A percentile compares a stretch with the other conserved stretches of the same genome.
Evolutionary conservation across 2,797 vertebrate genomes (phyloP).

Genomic region (Arctocebus calabarensis): DNA sequence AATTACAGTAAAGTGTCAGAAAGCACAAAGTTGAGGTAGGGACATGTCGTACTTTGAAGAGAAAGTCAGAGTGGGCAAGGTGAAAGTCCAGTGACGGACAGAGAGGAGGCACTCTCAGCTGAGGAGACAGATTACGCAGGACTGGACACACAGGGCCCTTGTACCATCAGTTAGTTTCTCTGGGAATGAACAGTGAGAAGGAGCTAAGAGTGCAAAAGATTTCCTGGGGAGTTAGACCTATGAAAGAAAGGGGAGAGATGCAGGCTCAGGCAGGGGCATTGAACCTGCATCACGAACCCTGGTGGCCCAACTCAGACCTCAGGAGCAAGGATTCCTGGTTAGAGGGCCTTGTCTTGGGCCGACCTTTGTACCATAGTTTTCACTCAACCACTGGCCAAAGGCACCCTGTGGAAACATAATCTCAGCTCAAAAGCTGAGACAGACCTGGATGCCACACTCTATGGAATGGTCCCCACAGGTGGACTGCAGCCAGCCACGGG

Average conservation of each 20-base stretch:
- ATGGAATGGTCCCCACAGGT: not conserved
- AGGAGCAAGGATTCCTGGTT: not conserved
- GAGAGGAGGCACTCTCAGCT: not conserved
- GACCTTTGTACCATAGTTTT: not conserved
- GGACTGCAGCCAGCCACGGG: rapidly evolving
- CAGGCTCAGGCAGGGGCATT: rapidly evolving
- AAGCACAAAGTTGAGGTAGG: not conserved
- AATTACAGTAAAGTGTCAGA: not conserved
- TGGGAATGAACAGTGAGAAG: not conserved
- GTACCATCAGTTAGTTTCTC: not conserved
- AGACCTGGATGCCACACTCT: not conserved
- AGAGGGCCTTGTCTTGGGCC: not conserved
- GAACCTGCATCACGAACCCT: not conserved
- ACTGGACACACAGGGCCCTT: not conserved
- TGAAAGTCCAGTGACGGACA: not conserved
- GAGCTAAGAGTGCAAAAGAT: not conserved
- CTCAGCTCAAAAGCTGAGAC: not conserved
- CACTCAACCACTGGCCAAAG: not conserved
- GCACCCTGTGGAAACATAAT: not conserved
- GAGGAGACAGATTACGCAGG: not conserved
- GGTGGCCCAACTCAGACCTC: no score
- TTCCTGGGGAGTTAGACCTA: not conserved
- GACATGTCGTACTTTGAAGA: not conserved
- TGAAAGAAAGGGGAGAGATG: not conserved
- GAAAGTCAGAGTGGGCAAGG: not conserved